These are phyloP conservation scores for Ciconia boyciana DNA, from an alignment of 2,113 vertebrate genomes.

Conservation along the genomic window DNA sequence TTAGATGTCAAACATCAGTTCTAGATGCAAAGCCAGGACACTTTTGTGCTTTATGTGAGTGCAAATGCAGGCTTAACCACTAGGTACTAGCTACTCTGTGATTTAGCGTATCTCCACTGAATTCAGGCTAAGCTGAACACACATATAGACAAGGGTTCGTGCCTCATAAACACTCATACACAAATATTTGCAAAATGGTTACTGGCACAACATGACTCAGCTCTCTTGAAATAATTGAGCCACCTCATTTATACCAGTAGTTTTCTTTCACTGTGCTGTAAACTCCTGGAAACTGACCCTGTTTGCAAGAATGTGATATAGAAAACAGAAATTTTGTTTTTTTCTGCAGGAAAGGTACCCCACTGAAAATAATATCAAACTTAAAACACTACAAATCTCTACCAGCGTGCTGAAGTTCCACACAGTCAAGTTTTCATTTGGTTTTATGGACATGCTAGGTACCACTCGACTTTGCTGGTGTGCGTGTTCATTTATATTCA, in stretches of 20 bases:
- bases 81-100: background rate
- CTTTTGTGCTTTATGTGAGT: background rate
- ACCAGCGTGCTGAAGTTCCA: background rate
- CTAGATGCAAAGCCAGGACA: background rate
- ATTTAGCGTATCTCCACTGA: background rate
- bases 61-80: background rate
- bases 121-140: background rate
- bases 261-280: background rate
- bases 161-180: background rate
- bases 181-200: background rate
- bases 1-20: background rate
- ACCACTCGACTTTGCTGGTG: background rate
- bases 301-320: background rate
- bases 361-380: background rate
- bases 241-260: background rate
- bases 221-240: background rate
- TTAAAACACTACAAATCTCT: background rate
- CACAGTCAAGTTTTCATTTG: background rate
- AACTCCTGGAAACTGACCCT: background rate
- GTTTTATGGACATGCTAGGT: background rate
- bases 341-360: background rate
- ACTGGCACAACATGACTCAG: background rate
- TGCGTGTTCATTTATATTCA: background rate
- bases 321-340: background rate
- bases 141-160: background rate